These are phyloP conservation scores for Mellivora capensis DNA, from an alignment of 2,113 vertebrate genomes.

Conservation along the genomic window DNA sequence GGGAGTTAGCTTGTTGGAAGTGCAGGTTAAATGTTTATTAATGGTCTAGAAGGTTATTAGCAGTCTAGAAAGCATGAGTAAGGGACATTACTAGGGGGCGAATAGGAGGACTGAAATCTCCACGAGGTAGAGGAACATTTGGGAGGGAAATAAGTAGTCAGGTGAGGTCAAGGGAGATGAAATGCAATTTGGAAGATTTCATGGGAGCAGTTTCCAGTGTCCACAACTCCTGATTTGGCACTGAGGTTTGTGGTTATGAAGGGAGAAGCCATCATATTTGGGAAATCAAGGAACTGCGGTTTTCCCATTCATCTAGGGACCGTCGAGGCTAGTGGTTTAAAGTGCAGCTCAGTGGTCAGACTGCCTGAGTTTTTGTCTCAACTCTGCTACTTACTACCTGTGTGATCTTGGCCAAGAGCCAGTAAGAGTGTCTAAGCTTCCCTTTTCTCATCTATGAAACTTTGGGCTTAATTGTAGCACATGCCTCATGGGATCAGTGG, in stretches of 20 bases:
- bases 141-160: too few relatives aligned
- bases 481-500: background rate
- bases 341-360: background rate
- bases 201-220: background rate
- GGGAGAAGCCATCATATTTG: background rate
- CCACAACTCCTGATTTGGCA: background rate
- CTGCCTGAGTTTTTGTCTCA: background rate
- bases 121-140: too few relatives aligned
- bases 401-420: background rate
- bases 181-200: background rate
- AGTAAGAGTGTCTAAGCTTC: background rate
- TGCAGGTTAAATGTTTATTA: background rate
- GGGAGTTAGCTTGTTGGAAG: background rate
- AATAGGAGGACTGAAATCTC: too few relatives aligned
- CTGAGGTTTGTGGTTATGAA: background rate
- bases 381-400: background rate
- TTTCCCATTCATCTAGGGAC: background rate
- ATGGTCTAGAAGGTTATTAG: background rate
- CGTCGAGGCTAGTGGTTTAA: accelerated
- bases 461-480: background rate
- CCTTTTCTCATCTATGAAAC: background rate
- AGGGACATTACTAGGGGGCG: background rate
- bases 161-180: background rate
- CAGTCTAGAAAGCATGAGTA: background rate
- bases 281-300: background rate